Evolutionary conservation across 1,140 invertebrate genomes (phyloP).

Genomic region (Mactra quadrangularis): DNA sequence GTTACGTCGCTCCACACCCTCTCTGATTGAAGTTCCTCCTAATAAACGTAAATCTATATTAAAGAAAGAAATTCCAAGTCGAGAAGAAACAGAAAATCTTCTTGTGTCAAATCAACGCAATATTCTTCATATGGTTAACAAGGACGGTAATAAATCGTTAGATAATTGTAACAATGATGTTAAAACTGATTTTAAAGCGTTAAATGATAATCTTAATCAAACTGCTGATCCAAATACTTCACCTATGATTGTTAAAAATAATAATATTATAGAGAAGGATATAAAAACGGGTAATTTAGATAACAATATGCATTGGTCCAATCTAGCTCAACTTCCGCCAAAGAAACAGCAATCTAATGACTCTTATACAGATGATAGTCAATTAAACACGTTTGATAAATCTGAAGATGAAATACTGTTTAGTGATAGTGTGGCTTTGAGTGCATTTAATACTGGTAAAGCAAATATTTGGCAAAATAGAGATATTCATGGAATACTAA

Average conservation of each 20-base stretch:
- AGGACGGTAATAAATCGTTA: constrained; percentile 4
- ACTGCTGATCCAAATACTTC: constrained; percentile 23
- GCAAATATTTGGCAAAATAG: constrained; percentile 65
- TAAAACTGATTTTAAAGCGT: constrained; percentile 5
- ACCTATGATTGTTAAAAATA: constrained; percentile 24
- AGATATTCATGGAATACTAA: constrained; percentile 54
- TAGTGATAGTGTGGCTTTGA: constrained; percentile 75
- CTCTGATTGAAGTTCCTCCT: constrained; percentile 66
- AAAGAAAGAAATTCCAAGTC: constrained; percentile 88
- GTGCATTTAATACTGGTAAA: constrained; percentile 59
- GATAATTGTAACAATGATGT: constrained; percentile 19
- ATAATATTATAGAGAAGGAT: constrained; percentile 28
- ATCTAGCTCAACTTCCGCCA: constrained; percentile 33
- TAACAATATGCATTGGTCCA: constrained; percentile 31
- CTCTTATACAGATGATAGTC: constrained; percentile 61
- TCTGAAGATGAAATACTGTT: constrained; percentile 75
- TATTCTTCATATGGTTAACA: constrained; percentile 46
- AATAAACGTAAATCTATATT: constrained; percentile 88
- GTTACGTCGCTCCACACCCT: constrained; percentile 68
- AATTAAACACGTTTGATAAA: constrained; percentile 60
- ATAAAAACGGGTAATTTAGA: constrained; percentile 57
- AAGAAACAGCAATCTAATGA: constrained; percentile 60
- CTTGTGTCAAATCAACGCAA: constrained; percentile 50
- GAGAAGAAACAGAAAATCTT: constrained; percentile 91
- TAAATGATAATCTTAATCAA: constrained; percentile 47